Evolutionary conservation across 1,140 invertebrate genomes (phyloP), one percentile per base, ranked within the genome.

Genomic region (Trinorchestia longiramus): DNA sequence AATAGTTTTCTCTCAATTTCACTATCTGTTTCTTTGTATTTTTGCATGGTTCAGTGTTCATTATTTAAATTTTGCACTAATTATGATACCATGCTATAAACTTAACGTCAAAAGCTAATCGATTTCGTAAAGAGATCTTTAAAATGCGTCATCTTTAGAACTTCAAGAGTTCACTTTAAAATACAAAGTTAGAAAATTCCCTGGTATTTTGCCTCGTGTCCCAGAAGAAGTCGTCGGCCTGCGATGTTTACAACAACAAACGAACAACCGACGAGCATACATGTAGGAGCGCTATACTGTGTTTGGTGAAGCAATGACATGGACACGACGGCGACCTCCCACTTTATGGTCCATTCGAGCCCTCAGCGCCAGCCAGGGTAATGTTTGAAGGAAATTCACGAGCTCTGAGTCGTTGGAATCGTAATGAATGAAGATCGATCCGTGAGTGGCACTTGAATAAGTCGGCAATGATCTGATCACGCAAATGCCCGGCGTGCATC

Each of bases 351-450:
- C 62, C 62, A 77, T 77, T 77, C 15, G 62, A 77, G 28, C 62
- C 62, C 1, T 77, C 11, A 77, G 62, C 62, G 11, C 62, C 1
- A 36, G 62, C 62, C 62, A 77, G 62, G 62, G 62, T 77, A 77
- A 77, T 77, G 62, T 77, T 77, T 77, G 62, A 28, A 1, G 62
- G 62, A 77, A 19, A 77, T 77, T 77, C 62, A 77, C 62, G 62
- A 77, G 62, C 62, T 77, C 62, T 11, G 15, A 11, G 62, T 77
- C 62, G 62, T 77, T 77, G 62, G 62, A 77, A 23, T 77, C 62
- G 62, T 77, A 77, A 77, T 77, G 62, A 77, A 77, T 77, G 62
- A 77, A 77, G 62, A 77, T 77, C 62, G 62, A 77, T 77, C 62
- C 28, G 62, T 77, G 62, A 77, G 62, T 77, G 62, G 62, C 62